phyloP scores from a whole-genome alignment of 2,888 invertebrate genomes.

The Platycheirus albimanus region DNA sequence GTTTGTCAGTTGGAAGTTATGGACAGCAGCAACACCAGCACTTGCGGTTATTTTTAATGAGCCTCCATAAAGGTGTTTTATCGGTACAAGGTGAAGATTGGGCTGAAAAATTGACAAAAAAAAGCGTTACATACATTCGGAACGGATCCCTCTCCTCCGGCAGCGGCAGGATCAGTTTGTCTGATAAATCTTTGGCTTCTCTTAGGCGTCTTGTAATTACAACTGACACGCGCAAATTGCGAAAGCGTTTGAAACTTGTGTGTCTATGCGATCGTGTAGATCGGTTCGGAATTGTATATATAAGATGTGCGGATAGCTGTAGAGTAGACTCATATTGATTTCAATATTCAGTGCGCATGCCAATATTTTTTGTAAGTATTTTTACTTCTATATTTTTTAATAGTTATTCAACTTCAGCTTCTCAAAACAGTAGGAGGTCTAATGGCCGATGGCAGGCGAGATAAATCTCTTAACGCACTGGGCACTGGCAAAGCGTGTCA shows the following conservation, averaged over 20 bases:
- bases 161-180: slow-evolving; percentile 31
- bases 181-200: slow-evolving; percentile 55
- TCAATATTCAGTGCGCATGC: slow-evolving; percentile 28
- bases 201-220: slow-evolving; percentile 57
- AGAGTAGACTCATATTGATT: slow-evolving; percentile 31
- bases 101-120: slow-evolving; percentile 3
- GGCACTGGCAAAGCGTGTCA: slow-evolving; percentile 46
- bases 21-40: slow-evolving; percentile 19
- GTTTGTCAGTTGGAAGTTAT: no score
- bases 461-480: no score
- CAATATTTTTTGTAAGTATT: slow-evolving; percentile 24
- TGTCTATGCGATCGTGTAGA: no score
- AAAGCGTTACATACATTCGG: no score
- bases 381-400: slow-evolving; percentile 8
- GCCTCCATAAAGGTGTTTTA: slow-evolving; percentile 62
- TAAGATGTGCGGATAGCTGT: background rate
- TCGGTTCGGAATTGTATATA: background rate
- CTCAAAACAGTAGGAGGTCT: slow-evolving; percentile 62
- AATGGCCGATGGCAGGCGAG: slow-evolving; percentile 53
- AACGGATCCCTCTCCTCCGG: background rate
- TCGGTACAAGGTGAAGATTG: slow-evolving; percentile 47
- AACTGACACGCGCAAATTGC: slow-evolving; percentile 55
- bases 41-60: slow-evolving; percentile 59
- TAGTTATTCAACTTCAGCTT: slow-evolving; percentile 54
- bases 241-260: slow-evolving; percentile 26